Evolutionary conservation across 1,140 invertebrate species (phyloP), one percentile per base, ranked within the genome.

Genomic region (Formica selysi): DNA sequence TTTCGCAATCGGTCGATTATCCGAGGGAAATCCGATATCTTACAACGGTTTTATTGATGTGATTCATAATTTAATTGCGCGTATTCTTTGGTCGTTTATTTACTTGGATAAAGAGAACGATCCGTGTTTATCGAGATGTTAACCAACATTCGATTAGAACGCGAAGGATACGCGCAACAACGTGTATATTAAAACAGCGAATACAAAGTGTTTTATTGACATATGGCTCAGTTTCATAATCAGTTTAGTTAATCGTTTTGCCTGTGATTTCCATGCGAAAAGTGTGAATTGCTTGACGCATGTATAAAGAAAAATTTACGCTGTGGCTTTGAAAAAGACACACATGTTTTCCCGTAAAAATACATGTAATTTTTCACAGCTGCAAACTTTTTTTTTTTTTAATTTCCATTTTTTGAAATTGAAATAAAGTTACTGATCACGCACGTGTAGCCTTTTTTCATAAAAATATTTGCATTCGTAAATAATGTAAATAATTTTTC

Each of bases 231-330:
- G n/a, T 38, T 3, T n/a, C 8, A 48, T 3, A 13, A 3, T 51
- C 4, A 51, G 13, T 22, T 79, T 8, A 44, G 36, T 54, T 57
- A 68, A 41, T 51, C 3, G 51, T 79, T 54, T 13, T n/a, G 1
- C 0, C 2, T 8, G 5, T 38, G 7, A 79, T 68, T 79, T 79
- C n/a, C 32, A 79, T 38, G 44, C 44, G 74, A 54, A 41, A 76
- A 22, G 36, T 67, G n/a, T 29, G 3, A 79, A 41, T 38, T 71
- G 13, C 3, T 32, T 29, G 38, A 38, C 3, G 41, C 26, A 67
- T 10, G 6, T 8, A 26, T 7, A 3, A 51, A 16, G 44, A 51
- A 51, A 51, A 19, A 16, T 4, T 51, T 11, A 19, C 5, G 22
- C 3, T 3, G 10, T 44, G 44, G 13, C 4, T 51, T 51, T 51